These are phyloP conservation scores for Sitophilus oryzae DNA, from an alignment of 1,140 invertebrate genomes.

Conservation along the genomic window DNA sequence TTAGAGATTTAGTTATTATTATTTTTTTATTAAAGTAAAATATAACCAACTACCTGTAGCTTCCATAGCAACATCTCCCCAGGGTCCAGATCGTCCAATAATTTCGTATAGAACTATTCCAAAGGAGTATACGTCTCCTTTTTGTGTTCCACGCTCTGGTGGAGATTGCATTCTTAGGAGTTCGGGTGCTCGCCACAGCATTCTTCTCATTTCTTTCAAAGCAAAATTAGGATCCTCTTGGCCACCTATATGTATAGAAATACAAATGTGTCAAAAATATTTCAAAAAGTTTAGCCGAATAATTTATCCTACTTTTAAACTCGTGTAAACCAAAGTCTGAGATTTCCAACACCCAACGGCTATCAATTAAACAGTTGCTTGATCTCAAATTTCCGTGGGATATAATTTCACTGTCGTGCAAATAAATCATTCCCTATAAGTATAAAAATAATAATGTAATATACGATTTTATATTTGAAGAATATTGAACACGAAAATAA, in stretches of 20 bases:
- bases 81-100: constrained; percentile 60
- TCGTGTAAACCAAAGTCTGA: constrained; percentile 73
- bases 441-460: constrained; percentile 4
- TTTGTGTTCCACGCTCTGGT: constrained; percentile 58
- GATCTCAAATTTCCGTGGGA: constrained; percentile 73
- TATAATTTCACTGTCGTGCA: constrained; percentile 68
- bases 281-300: background rate
- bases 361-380: constrained; percentile 73
- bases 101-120: constrained; percentile 68
- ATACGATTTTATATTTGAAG: too few relatives aligned
- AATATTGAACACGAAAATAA: too few relatives aligned
- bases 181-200: constrained; percentile 65
- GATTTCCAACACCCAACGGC: constrained; percentile 73
- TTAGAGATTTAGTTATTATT: too few relatives aligned
- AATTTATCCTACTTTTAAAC: constrained; percentile 57
- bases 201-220: constrained; percentile 45
- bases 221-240: constrained; percentile 51
- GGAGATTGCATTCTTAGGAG: constrained; percentile 52
- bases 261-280: background rate
- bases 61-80: constrained; percentile 58
- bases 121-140: constrained; percentile 68
- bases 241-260: constrained; percentile 41
- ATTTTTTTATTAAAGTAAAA: background rate
- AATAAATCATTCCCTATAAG: constrained; percentile 63
- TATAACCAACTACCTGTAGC: constrained; percentile 48